Evolutionary conservation across 2,113 vertebrate genomes (phyloP).

Genomic region (Podocnemis expansa): DNA sequence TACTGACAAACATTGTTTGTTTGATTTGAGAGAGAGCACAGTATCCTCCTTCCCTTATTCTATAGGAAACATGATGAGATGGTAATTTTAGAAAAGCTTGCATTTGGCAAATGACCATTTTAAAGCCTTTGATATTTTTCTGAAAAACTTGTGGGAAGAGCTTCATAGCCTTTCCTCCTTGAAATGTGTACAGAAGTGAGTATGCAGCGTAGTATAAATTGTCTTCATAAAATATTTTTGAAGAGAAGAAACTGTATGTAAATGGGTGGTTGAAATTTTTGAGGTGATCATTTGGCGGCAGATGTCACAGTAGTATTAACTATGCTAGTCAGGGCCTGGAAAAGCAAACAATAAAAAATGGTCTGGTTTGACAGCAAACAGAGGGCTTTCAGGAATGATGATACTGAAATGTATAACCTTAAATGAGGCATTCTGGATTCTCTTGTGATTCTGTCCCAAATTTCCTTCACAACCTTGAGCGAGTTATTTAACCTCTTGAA

Average conservation of each 20-base stretch:
- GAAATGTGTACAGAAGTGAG: neutral
- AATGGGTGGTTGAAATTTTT: neutral
- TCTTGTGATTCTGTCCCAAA: neutral
- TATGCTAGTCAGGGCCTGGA: neutral
- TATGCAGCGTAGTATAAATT: rapidly evolving
- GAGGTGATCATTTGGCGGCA: neutral
- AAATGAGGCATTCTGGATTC: neutral
- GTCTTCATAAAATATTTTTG: neutral
- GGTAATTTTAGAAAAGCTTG: conserved; percentile 4
- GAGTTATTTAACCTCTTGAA: neutral
- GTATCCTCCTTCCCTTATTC: neutral
- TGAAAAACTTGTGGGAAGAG: neutral
- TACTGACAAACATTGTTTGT: rapidly evolving
- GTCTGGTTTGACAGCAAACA: rapidly evolving
- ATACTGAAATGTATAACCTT: neutral
- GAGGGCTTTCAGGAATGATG: neutral
- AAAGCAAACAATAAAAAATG: neutral
- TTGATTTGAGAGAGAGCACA: conserved; percentile 2
- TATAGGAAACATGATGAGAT: neutral
- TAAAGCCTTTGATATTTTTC: neutral
- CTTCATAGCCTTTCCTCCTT: neutral
- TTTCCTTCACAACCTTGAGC: neutral
- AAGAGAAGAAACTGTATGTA: neutral
- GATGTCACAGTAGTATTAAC: neutral
- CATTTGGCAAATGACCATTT: neutral